Percentiles rank a stretch among this genome's conserved stretches.
Evolutionary conservation across 2,113 vertebrate genomes (phyloP).

Genomic region (Protomyctophum bolini): DNA sequence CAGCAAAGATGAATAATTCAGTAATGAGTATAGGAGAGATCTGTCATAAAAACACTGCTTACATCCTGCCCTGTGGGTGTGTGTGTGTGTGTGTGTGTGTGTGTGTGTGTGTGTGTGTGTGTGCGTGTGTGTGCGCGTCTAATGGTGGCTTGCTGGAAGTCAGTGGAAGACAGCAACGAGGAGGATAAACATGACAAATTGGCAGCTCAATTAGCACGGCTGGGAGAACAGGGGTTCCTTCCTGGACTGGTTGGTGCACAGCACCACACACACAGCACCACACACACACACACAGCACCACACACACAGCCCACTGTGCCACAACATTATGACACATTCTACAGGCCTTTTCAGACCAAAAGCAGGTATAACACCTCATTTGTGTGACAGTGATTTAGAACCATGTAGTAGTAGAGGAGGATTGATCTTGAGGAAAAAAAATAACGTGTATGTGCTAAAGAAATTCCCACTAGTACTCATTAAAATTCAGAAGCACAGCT

Average conservation of each 20-base stretch:
- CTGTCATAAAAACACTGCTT: conserved; percentile 64
- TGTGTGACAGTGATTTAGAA: conserved; percentile 74
- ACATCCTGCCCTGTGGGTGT: conserved; percentile 62
- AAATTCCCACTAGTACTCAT: conserved; percentile 83
- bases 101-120: conserved; percentile 6
- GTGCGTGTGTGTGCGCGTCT: conserved; percentile 53
- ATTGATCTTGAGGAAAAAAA: conserved; percentile 48
- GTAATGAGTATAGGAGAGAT: conserved; percentile 78
- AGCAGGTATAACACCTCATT: conserved; percentile 70
- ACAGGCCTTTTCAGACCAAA: conserved; percentile 56
- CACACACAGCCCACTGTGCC: conserved; percentile 33
- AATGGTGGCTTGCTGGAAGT: conserved; percentile 45
- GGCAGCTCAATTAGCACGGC: conserved; percentile 75
- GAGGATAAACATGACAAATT: conserved; percentile 84
- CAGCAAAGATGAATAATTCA: conserved; percentile 85
- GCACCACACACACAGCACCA: conserved; percentile 3
- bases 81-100: not conserved
- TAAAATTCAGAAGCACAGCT: conserved; percentile 75
- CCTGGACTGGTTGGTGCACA: not conserved
- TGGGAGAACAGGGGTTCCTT: conserved; percentile 46
- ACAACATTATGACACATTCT: conserved; percentile 49
- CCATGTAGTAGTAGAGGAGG: conserved; percentile 31
- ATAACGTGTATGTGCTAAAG: conserved; percentile 44
- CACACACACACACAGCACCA: not conserved
- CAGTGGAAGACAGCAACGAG: conserved; percentile 35